Evolutionary conservation across 2,797 vertebrate species (phyloP).

Genomic region (Rhabdophis nuchalis): DNA sequence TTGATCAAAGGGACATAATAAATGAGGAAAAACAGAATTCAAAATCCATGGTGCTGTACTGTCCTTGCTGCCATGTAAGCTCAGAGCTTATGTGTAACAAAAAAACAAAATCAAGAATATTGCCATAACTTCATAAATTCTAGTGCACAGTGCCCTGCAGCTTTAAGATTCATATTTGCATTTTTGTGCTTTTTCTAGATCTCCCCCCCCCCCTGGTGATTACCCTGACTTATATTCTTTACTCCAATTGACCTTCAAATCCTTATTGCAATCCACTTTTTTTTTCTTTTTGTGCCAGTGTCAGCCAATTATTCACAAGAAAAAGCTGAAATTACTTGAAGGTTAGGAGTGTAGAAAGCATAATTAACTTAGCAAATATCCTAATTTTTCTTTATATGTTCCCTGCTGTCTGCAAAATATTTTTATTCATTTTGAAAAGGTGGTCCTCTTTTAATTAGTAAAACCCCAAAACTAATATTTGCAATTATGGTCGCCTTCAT

Average conservation of each 20-base stretch:
- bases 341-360: neutral
- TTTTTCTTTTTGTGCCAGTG: neutral
- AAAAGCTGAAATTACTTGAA: constrained; percentile 6
- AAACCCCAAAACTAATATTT: neutral
- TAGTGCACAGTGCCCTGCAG: neutral
- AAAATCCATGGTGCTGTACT: neutral
- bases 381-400: neutral
- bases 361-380: neutral
- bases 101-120: neutral
- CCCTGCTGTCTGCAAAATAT: neutral
- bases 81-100: neutral
- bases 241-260: neutral
- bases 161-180: neutral
- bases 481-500: neutral
- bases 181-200: neutral
- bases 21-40: neutral
- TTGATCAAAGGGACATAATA: neutral
- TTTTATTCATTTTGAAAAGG: neutral
- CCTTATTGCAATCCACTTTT: neutral
- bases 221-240: neutral
- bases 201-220: neutral
- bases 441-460: neutral
- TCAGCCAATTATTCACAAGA: neutral
- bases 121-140: neutral
- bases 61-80: neutral